phyloP scores from a whole-genome alignment of 2,797 vertebrate genomes.

The Phaenicophaeus curvirostris region DNA sequence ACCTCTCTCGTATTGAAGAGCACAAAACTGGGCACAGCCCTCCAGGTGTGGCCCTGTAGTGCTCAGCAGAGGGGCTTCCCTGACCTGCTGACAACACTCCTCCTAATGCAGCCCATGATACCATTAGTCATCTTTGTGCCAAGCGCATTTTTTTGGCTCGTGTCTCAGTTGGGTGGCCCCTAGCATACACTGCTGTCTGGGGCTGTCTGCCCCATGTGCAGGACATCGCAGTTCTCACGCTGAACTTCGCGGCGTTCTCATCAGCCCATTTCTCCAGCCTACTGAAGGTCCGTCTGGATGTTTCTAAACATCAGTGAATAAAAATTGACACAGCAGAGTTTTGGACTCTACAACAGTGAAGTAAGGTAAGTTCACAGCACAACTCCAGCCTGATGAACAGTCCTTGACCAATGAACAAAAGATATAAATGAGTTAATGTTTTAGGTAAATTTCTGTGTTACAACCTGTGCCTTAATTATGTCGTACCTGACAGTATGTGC shows the following conservation, averaged over 20 bases:
- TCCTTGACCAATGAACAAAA: background rate
- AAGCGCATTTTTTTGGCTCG: background rate
- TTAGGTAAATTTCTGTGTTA: background rate
- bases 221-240: background rate
- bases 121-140: background rate
- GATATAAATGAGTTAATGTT: background rate
- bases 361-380: background rate
- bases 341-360: background rate
- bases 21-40: background rate
- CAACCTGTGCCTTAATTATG: background rate
- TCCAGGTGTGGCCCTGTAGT: background rate
- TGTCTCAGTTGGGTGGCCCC: background rate
- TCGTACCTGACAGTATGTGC: background rate
- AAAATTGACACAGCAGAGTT: background rate
- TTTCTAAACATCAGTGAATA: background rate
- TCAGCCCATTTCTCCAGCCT: background rate
- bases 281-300: background rate
- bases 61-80: background rate
- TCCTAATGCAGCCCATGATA: background rate
- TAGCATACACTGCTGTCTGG: background rate
- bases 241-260: background rate
- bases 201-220: background rate
- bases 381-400: background rate
- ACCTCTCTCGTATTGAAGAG: background rate
- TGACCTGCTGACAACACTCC: background rate